Conservation (phyloP, 2,888 invertebrate genomes). For the Sesia bembeciformis region DNA sequence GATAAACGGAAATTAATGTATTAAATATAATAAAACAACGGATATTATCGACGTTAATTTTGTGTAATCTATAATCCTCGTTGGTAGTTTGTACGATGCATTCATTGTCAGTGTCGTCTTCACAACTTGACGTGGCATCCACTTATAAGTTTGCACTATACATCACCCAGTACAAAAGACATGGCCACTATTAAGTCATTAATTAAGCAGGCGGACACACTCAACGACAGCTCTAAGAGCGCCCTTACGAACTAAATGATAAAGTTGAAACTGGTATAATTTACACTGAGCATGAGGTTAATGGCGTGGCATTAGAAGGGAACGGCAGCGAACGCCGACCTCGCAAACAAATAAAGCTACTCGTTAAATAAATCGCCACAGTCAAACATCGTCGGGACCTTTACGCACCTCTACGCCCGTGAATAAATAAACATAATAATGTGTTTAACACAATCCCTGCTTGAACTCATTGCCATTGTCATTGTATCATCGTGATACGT, state of each 20-base stretch:
- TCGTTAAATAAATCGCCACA: conserved; percentile 60
- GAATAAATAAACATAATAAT: conserved; percentile 51
- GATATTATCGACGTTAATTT: too few relatives aligned
- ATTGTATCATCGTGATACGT: background rate
- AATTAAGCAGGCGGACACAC: conserved; percentile 29
- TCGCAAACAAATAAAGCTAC: conserved; percentile 56
- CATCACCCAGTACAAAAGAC: conserved; percentile 28
- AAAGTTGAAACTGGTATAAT: conserved; percentile 42
- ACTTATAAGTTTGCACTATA: background rate
- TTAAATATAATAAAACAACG: too few relatives aligned
- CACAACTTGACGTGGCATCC: background rate
- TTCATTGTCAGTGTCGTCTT: too few relatives aligned
- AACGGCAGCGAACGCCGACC: conserved; percentile 31
- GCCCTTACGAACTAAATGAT: conserved; percentile 25
- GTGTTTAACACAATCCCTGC: conserved; percentile 24
- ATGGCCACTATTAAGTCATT: conserved; percentile 50
- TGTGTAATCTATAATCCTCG: too few relatives aligned
- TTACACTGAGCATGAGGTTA: conserved; percentile 36
- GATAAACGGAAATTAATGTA: too few relatives aligned
- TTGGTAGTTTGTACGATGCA: too few relatives aligned
- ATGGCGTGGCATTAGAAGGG: conserved; percentile 49
- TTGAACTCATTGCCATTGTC: background rate
- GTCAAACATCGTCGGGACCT: conserved; percentile 51
- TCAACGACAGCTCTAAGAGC: conserved; percentile 16
- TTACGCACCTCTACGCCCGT: conserved; percentile 44